Percentiles rank a stretch among this genome's conserved stretches.
Evolutionary conservation across 2,888 invertebrate species (phyloP).

Genomic region (Caenorhabditis becei): DNA sequence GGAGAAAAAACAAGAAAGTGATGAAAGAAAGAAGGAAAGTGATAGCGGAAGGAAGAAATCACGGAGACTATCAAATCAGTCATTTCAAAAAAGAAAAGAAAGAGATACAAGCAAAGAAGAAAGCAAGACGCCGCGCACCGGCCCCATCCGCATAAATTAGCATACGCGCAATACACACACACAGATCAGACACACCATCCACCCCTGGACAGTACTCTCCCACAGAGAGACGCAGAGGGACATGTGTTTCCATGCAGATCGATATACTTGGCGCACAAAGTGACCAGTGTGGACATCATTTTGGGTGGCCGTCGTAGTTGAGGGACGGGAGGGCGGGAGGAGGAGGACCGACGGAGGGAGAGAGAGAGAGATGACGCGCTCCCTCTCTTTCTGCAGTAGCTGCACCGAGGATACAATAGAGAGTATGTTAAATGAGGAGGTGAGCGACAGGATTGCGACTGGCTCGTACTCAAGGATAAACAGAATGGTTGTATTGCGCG

Average conservation of each 20-base stretch:
- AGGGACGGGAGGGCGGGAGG: conserved; percentile 33
- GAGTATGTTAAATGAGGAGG: conserved; percentile 58
- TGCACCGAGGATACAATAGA: conserved; percentile 56
- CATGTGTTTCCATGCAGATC: conserved; percentile 56
- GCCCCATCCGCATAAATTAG: conserved; percentile 37
- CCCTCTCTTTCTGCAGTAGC: conserved; percentile 38
- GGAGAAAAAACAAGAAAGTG: conserved; percentile 40
- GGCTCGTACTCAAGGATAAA: conserved; percentile 60
- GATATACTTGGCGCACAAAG: conserved; percentile 52
- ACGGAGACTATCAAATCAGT: conserved; percentile 48
- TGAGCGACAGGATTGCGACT: conserved; percentile 51
- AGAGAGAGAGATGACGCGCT: conserved; percentile 33
- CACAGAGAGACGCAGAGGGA: conserved; percentile 38
- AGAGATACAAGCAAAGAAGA: conserved; percentile 52
- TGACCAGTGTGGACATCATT: conserved; percentile 62
- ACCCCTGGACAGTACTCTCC: conserved; percentile 20
- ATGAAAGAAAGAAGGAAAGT: conserved; percentile 36
- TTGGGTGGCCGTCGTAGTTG: conserved; percentile 61
- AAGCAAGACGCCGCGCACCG: conserved; percentile 36
- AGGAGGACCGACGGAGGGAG: conserved; percentile 4
- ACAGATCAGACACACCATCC: conserved; percentile 18
- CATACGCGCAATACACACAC: conserved; percentile 58
- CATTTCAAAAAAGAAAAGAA: conserved; percentile 47
- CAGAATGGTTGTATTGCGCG: conserved; percentile 55
- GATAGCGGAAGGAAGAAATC: conserved; percentile 11